Evolutionary conservation across 2,797 vertebrate species (phyloP), one percentile per base, ranked within the genome.

Genomic region (Schizopygopsis pylzovi): DNA sequence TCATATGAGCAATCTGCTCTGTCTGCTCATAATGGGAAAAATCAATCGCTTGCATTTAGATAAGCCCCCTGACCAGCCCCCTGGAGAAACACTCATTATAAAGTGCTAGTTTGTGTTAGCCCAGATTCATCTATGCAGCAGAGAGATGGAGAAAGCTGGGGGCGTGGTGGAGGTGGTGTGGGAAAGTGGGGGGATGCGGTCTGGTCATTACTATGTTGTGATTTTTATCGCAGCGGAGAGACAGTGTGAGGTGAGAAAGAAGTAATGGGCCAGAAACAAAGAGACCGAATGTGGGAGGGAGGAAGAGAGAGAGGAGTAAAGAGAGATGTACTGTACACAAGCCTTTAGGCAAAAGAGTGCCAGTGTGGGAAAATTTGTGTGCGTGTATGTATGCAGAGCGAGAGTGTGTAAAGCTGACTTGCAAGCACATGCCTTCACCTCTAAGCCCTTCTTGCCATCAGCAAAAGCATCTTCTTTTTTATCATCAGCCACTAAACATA

Each of bases 51-150:
- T 77, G 45, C 82, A n/a, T 65, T 61, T 68, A 72, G 43, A 80
- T 72, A 65, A 82, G 52, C 39, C 71, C 70, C 87, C 56, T 73
- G 59, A 75, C 67, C 49, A 84, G 79, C 85, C 68, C 78, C 83
- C 73, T 80, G 79, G 83, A 88, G 78, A 37, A 80, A 71, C 41
- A 37, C 82, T 88, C 76, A 85, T 88, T 89, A 88, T 70, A 88
- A 84, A 85, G 72, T 45, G 61, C 49, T 85, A 78, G 79, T 79
- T 56, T 83, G 70, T 59, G 61, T 79, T 86, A 83, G 65, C 61
- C 61, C 49, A 56, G 28, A 67, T 79, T 77, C 45, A 78, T 45
- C 84, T 45, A 77, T 61, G 41, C 41, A 76, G 54, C 13, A 59
- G 81, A 71, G 45, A 81, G 39, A 33, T 52, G 67, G 72, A 76